A percentile compares a stretch with the other conserved stretches of the same genome.
These are phyloP conservation scores for Oryzias woworae DNA, from an alignment of 2,113 vertebrate species.

Conservation along the genomic window DNA sequence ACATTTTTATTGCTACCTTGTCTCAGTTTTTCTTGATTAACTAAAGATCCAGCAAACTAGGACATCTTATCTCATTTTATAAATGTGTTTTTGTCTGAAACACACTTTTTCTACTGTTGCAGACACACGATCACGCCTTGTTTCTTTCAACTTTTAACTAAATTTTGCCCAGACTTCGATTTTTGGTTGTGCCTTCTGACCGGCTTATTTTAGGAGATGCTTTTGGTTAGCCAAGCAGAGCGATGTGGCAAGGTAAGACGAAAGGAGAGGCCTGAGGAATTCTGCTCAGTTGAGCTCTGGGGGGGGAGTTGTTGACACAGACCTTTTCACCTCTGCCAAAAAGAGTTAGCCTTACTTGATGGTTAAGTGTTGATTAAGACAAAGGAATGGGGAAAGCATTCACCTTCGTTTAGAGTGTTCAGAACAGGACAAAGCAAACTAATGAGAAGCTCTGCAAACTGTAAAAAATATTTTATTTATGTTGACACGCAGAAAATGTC, in stretches of 20 bases:
- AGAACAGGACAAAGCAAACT: slow-evolving; percentile 43
- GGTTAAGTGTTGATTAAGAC: slow-evolving; percentile 69
- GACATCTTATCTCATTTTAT: slow-evolving; percentile 1
- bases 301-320: slow-evolving; percentile 51
- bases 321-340: slow-evolving; percentile 58
- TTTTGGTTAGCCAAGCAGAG: slow-evolving; percentile 37
- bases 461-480: slow-evolving; percentile 19
- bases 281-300: slow-evolving; percentile 49
- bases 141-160: slow-evolving; percentile 19
- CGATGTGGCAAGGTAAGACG: slow-evolving; percentile 16
- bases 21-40: slow-evolving; percentile 30
- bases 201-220: slow-evolving; percentile 39
- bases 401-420: slow-evolving; percentile 54
- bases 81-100: neutral
- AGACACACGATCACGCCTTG: neutral
- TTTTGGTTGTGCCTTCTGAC: slow-evolving; percentile 22
- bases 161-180: slow-evolving; percentile 8
- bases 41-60: slow-evolving; percentile 22
- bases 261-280: slow-evolving; percentile 40
- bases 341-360: slow-evolving; percentile 66
- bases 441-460: slow-evolving; percentile 35
- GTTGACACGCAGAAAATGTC: neutral
- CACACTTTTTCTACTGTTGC: neutral
- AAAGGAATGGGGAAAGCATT: slow-evolving; percentile 62
- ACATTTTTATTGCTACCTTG: slow-evolving; percentile 31